These are phyloP conservation scores for Byasa hedistus DNA, from an alignment of 2,888 invertebrate species.

Conservation along the genomic window DNA sequence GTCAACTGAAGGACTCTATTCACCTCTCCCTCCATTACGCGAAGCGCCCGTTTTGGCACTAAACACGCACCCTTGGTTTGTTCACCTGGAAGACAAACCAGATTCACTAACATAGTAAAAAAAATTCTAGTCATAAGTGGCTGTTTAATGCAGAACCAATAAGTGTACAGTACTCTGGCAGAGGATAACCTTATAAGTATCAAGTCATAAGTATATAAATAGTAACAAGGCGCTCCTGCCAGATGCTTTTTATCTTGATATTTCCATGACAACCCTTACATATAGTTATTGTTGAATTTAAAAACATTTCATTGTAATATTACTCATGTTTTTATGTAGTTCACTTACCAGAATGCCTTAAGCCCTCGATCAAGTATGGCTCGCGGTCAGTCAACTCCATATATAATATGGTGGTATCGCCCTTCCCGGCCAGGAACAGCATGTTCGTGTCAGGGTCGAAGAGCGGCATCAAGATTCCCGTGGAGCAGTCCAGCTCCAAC, in stretches of 20 bases:
- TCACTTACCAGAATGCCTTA: conserved; percentile 85
- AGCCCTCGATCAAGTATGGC: conserved; percentile 93
- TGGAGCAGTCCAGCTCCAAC: conserved; percentile 90
- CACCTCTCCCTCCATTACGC: conserved; percentile 98
- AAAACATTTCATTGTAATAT: no score
- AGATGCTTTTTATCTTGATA: no score
- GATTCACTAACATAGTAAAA: no score
- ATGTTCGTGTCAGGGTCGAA: conserved; percentile 96
- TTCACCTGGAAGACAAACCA: conserved; percentile 87
- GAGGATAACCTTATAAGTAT: no score
- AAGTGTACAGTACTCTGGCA: no score
- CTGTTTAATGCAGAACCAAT: no score
- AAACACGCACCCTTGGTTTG: conserved; percentile 97
- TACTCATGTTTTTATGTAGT: no score
- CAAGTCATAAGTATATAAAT: no score
- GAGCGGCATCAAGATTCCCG: conserved; percentile 94
- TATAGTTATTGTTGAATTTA: no score
- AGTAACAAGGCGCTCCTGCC: no score
- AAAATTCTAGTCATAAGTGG: no score
- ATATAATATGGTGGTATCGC: conserved; percentile 94
- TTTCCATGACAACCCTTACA: no score
- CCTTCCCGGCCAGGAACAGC: conserved; percentile 96
- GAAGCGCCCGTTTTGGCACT: conserved; percentile 93
- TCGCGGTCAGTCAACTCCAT: conserved; percentile 94
- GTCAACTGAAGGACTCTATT: conserved; percentile 93